A percentile compares a stretch with the other conserved stretches of the same genome.
phyloP scores from a whole-genome alignment of 2,113 vertebrate species.

The Dromaius novaehollandiae region DNA sequence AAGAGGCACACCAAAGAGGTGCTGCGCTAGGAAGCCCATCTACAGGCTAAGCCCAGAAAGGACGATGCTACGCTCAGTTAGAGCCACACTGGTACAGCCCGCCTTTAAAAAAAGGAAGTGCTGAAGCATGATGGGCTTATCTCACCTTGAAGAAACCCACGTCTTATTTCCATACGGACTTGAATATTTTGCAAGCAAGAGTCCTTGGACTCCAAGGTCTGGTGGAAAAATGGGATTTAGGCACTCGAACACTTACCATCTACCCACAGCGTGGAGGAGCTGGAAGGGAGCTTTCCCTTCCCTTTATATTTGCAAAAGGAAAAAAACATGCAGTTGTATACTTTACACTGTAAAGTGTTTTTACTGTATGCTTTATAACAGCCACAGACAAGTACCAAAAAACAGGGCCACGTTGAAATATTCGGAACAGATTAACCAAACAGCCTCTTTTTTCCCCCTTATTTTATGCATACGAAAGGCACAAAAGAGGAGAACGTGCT shows the following conservation, averaged over 20 bases:
- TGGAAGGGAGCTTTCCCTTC: too few species aligned
- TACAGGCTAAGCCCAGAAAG: neutral
- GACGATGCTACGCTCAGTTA: rapidly evolving
- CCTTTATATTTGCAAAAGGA: too few species aligned
- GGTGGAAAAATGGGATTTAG: neutral
- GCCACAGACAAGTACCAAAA: neutral
- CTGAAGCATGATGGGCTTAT: rapidly evolving
- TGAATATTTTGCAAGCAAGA: neutral
- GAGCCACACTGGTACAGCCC: neutral
- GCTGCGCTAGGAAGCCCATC: rapidly evolving
- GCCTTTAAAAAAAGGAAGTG: neutral
- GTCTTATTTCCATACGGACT: neutral
- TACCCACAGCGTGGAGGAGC: neutral
- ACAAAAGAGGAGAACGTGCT: neutral
- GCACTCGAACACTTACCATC: neutral
- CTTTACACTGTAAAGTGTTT: too few species aligned
- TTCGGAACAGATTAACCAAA: neutral
- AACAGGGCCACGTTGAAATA: neutral
- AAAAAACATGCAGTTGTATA: too few species aligned
- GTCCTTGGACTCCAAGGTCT: neutral
- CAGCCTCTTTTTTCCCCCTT: neutral
- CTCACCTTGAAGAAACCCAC: neutral
- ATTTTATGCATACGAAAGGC: neutral
- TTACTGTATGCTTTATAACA: neutral
- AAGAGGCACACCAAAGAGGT: neutral